These are phyloP conservation scores for Cyphomyrus plagiostoma DNA, from an alignment of 2,113 vertebrate species.

Conservation along the genomic window DNA sequence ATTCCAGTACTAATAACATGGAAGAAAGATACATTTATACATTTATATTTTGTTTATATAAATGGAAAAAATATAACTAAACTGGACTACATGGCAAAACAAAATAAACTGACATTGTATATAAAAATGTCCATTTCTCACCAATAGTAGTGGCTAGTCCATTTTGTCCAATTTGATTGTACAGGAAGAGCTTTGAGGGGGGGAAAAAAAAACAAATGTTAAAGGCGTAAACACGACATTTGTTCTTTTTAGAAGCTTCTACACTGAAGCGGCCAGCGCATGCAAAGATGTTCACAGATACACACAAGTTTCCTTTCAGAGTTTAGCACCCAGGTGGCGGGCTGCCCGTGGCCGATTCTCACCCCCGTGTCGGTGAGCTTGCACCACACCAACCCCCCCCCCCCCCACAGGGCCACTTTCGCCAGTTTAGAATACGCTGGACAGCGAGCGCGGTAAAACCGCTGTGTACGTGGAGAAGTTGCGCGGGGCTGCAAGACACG, in stretches of 20 bases:
- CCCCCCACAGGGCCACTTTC: not conserved
- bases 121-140: conserved; percentile 41
- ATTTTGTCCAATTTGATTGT: conserved; percentile 76
- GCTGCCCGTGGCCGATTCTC: not conserved
- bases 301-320: not conserved
- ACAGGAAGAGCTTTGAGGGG: conserved; percentile 77
- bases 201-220: not conserved
- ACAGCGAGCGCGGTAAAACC: not conserved
- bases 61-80: not conserved
- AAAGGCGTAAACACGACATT: not conserved
- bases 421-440: not conserved
- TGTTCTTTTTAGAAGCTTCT: not conserved
- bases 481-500: not conserved
- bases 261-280: not conserved
- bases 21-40: not conserved
- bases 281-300: not conserved
- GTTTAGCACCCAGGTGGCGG: not conserved
- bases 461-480: not conserved
- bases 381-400: not conserved
- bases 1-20: not conserved
- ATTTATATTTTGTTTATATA: not conserved
- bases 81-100: not conserved
- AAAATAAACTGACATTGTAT: not conserved
- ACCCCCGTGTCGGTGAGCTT: not conserved
- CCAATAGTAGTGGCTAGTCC: conserved; percentile 74